Conservation (phyloP, 2,797 vertebrate species). For the Eidolon dupreanum region DNA sequence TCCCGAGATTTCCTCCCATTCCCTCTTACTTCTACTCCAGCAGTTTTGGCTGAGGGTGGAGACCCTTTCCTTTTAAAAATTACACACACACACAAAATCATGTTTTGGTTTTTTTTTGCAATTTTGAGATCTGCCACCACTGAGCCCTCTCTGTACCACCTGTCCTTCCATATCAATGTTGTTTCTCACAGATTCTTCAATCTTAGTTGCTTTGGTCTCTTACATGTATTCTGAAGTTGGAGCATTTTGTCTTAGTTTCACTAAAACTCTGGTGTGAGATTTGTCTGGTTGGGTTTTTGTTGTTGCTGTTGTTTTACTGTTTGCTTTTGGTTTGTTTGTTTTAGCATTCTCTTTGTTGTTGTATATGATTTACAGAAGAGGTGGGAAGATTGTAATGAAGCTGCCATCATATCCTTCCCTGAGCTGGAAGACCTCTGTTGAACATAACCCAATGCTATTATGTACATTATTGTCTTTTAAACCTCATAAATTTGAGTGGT, state of each 20-base stretch:
- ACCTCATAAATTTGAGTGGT: background rate
- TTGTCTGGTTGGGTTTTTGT: background rate
- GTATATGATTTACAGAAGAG: background rate
- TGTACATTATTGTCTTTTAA: background rate
- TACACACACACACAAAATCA: too few species aligned
- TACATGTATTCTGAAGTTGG: background rate
- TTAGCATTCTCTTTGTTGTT: background rate
- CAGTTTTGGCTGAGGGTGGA: background rate
- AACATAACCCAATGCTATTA: background rate
- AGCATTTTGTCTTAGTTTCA: constrained; percentile 27
- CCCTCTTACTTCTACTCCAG: background rate
- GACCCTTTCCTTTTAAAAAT: background rate
- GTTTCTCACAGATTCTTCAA: background rate
- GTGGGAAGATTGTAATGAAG: background rate
- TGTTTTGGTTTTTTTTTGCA: background rate
- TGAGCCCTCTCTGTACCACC: background rate
- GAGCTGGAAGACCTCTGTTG: background rate
- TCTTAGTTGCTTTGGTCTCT: background rate
- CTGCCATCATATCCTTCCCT: background rate
- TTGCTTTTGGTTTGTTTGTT: background rate
- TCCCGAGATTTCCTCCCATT: background rate
- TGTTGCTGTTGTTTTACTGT: background rate
- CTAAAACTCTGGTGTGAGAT: background rate
- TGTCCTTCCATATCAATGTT: background rate
- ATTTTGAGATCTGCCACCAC: background rate